phyloP scores from a whole-genome alignment of 2,113 vertebrate genomes.

The Trochalopteron elliotii region DNA sequence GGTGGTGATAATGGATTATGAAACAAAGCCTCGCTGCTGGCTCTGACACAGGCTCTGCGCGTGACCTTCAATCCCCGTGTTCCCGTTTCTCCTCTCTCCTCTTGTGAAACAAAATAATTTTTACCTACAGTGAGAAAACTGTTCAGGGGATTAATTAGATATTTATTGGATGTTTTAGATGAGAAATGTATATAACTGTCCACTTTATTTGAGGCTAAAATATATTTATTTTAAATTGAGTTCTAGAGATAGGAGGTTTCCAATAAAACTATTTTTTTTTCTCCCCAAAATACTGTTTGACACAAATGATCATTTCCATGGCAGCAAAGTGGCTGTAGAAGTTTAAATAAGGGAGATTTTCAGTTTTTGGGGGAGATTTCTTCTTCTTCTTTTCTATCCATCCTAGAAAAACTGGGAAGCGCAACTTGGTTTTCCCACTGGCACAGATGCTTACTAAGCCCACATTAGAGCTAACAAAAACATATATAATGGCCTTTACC shows the following conservation, averaged over 20 bases:
- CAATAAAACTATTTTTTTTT: not conserved
- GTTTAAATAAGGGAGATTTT: not conserved
- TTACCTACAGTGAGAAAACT: not conserved
- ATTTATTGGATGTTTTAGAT: not conserved
- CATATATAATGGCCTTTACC: not conserved
- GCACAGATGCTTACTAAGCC: not conserved
- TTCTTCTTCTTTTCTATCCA: no score
- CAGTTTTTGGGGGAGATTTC: not conserved
- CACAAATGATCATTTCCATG: not conserved
- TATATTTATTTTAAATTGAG: not conserved
- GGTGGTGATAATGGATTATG: not conserved
- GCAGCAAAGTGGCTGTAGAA: not conserved
- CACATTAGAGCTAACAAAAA: not conserved
- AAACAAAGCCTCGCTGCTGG: not conserved
- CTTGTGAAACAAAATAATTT: not conserved
- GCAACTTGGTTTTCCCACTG: rapidly evolving
- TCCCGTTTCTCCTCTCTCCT: not conserved
- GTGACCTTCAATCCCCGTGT: not conserved
- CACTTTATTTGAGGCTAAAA: not conserved
- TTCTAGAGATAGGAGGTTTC: not conserved
- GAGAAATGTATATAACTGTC: not conserved
- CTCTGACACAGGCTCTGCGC: not conserved
- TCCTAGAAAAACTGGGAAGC: not conserved
- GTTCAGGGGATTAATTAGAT: not conserved
- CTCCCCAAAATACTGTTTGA: not conserved